Conservation (phyloP, 2,888 invertebrate genomes). For the Globia sparganii region DNA sequence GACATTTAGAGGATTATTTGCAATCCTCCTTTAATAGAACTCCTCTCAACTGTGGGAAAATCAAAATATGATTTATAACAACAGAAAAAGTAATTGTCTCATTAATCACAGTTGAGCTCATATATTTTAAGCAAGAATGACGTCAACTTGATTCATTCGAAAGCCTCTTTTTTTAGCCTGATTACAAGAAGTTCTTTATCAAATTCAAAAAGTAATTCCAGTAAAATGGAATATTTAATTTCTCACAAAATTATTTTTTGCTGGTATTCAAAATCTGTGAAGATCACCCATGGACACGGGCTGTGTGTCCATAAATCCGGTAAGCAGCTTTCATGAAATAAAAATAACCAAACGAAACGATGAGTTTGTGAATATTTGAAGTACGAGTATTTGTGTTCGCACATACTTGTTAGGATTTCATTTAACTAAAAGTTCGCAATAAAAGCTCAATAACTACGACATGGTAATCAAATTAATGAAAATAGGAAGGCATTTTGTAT, state of each 20-base stretch:
- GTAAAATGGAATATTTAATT: slow-evolving; percentile 29
- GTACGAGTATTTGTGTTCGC: background rate
- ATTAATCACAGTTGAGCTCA: too few relatives aligned
- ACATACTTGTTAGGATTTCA: slow-evolving; percentile 11
- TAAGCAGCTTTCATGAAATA: slow-evolving; percentile 6
- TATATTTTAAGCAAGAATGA: background rate
- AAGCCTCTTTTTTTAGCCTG: background rate
- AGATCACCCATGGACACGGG: background rate
- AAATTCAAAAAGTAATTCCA: background rate
- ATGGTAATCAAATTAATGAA: slow-evolving; percentile 9
- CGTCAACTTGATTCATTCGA: background rate
- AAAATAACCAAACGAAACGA: slow-evolving; percentile 12
- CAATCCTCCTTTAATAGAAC: background rate
- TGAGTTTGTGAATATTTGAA: slow-evolving; percentile 15
- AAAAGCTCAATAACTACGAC: background rate
- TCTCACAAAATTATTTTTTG: background rate
- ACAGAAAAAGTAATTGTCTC: too few relatives aligned
- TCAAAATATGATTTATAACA: too few relatives aligned
- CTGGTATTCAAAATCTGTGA: background rate
- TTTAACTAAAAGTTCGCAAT: slow-evolving; percentile 12
- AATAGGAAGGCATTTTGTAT: background rate
- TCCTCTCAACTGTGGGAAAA: too few relatives aligned
- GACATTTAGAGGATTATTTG: background rate
- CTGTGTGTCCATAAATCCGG: background rate
- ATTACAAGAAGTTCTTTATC: background rate